Evolutionary conservation across 1,140 invertebrate species (phyloP), one percentile per base, ranked within the genome.

Genomic region (Metaphire vulgaris): DNA sequence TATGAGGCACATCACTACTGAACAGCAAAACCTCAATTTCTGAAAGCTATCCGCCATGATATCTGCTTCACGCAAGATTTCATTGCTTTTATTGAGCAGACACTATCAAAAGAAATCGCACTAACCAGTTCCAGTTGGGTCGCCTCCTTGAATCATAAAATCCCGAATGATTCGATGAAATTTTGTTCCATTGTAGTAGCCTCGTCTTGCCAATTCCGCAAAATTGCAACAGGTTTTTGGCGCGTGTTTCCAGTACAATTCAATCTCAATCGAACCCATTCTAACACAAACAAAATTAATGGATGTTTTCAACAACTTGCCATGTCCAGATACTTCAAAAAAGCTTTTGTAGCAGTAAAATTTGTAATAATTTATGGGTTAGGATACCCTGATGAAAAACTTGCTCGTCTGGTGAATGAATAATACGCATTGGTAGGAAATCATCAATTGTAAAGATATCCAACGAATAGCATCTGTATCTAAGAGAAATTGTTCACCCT

Each of bases 231-330:
- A 99, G 1, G 96, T 98, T 76, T 91, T 91, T 30, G 96, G 96
- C 12, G 96, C 92, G 86, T 99, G 96, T 86, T 97, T 95, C 97
- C 96, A 99, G 83, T 99, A 99, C 68, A 99, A 88, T 85, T 99
- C 96, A 65, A 98, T 86, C 0, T 90, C 89, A 33, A 99, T 88
- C 82, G 92, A 92, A 0, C 97, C 96, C 94, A 98, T 97, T 41
- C 96, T 98, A 70, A 74, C 85, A 74, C 33, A 34, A 76, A 41
- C 30, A 30, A 76, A 0, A 31, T 26, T n/a, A 12, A 1, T 74
- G n/a, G 26, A 21, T 74, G 6, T 74, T 21, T n/a, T 75, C 14
- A 34, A 26, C 67, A 21, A 74, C 15, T 21, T 31, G 26, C 2
- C 15, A 26, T 71, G 28, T 75, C 14, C 30, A 29, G 26, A 21